Evolutionary conservation across 2,888 invertebrate species (phyloP), one percentile per base, ranked within the genome.

Genomic region (Limnephilus auricula): DNA sequence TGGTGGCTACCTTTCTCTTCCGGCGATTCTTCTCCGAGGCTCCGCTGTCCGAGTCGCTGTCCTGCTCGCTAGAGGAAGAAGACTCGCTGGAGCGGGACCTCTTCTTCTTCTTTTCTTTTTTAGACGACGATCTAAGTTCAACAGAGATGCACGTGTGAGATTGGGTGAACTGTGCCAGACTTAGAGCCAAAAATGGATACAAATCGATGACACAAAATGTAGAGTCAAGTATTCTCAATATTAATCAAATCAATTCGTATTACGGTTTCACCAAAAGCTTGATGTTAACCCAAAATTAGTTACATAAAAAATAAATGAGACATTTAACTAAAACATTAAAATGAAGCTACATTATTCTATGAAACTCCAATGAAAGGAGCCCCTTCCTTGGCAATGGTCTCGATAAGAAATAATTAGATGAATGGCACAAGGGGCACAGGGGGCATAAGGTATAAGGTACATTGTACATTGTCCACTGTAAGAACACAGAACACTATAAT

Each of bases 31-130:
- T 92, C n/a, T 93, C 95, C 0, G 95, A 94, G 92, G 95, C 95
- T 93, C 94, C 95, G 93, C 95, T 95, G 92, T 95, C 95, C 91
- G 94, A 95, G 89, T 94, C 94, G 65, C 91, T 94, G 34, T 94
- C 94, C 89, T 94, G 94, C 91, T 95, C 95, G 93, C 94, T 96
- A n/a, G 95, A 95, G 89, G 95, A 95, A 45, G 95, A 96, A 10
- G 95, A 94, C 93, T 96, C 96, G 10, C 95, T 95, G 45, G 96
- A 96, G 91, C 96, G 96, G 79, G 96, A 96, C 88, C 96, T 96
- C 94, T 96, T 97, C 95, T 96, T 96, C 94, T 96, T 96, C 93
- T 93, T 93, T 94, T 96, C 93, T 80, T 93, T 93, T 91, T 93
- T 93, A 45, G 93, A 91, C 34, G 92, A 89, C 37, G 91, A 92